Evolutionary conservation across 2,797 vertebrate genomes (phyloP), one percentile per base, ranked within the genome.

Genomic region (Gymnopithys bicolor): DNA sequence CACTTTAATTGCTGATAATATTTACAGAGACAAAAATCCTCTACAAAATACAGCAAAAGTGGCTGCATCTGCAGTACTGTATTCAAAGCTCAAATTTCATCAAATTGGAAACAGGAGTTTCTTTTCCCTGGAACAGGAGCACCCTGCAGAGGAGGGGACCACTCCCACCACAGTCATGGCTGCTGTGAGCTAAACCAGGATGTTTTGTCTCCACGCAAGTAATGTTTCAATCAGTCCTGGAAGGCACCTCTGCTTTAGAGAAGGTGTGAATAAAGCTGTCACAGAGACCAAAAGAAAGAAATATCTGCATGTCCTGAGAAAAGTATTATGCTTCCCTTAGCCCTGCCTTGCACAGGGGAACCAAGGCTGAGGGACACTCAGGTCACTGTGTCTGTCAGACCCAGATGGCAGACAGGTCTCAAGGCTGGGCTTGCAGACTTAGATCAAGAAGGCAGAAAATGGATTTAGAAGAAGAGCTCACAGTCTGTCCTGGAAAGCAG

Each of bases 141-240:
- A 64, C 16, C 30, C 32, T 64, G 62, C 62, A 64, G 41, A 45
- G 41, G 37, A 62, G 27, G 27, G 27, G 37, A 30, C 6, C 39
- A 10, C 13, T 14, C 17, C 37, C 27, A 62, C 6, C 37, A 41
- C 6, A 19, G 19, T 18, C 37, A 60, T 21, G 27, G 37, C 12
- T 13, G 3, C 19, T 10, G 25, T 41, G 59, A 69, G 22, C 30
- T 35, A 43, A 49, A 53, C 25, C 21, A 33, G 19, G 19, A 21
- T 7, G 3, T 33, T 80, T 71, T 53, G 17, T 18, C 49, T 49
- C 39, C 53, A 16, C 10, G 11, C 13, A 18, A 0, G 0, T 55
- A 55, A 46, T 1, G 1, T n/a, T 69, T 51, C 35, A 46, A 62
- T 33, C 33, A 59, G 13, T 5, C 9, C 28, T 45, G 7, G 24